Conservation (phyloP, 2,888 invertebrate genomes). For the Acronicta leporina region DNA sequence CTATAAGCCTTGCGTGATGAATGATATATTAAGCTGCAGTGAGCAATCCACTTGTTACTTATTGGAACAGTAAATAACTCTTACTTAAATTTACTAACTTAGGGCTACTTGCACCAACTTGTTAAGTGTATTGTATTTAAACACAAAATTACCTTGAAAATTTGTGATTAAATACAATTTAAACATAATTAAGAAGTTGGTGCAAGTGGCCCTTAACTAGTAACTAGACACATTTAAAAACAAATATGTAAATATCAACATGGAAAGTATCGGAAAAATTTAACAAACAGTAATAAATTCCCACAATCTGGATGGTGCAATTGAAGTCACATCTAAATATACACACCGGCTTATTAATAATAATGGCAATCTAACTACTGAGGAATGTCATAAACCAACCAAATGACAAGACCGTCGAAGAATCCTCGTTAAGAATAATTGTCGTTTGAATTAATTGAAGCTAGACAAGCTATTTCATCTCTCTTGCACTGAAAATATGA, state of each 20-base stretch:
- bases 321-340: constrained; percentile 22
- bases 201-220: no score
- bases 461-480: constrained; percentile 24
- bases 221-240: no score
- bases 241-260: no score
- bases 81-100: no score
- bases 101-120: no score
- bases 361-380: constrained; percentile 5
- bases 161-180: no score
- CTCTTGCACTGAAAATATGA: constrained; percentile 24
- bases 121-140: no score
- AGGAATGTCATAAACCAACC: constrained; percentile 19
- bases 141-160: no score
- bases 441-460: constrained; percentile 32
- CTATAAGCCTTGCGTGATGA: background rate
- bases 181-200: no score
- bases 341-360: constrained; percentile 3
- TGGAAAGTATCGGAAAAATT: no score
- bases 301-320: background rate
- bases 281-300: background rate
- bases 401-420: constrained; percentile 10
- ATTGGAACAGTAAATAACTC: background rate
- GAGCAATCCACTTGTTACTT: background rate
- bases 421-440: constrained; percentile 31
- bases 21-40: background rate